Conservation (phyloP, 2,888 invertebrate genomes). For the Ptilodon capucinus region DNA sequence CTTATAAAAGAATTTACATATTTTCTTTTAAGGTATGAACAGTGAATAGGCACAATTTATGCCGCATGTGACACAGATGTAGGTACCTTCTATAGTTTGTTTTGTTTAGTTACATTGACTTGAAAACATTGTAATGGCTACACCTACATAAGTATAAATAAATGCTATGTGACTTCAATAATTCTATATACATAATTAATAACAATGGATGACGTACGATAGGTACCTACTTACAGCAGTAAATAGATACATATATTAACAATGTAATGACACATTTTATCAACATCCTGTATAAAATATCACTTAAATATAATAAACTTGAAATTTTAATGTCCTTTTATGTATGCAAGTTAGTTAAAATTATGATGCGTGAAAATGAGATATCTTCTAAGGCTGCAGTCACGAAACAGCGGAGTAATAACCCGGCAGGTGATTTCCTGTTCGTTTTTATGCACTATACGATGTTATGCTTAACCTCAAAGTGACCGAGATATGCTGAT, state of each 20-base stretch:
- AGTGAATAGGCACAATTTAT: background rate
- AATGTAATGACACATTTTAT: background rate
- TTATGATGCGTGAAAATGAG: slow-evolving; percentile 48
- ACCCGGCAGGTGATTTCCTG: too few species aligned
- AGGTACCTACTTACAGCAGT: background rate
- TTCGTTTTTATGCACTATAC: too few species aligned
- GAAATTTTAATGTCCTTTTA: slow-evolving; percentile 2
- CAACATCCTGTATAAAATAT: background rate
- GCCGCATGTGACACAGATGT: too few species aligned
- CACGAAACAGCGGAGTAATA: slow-evolving; percentile 3
- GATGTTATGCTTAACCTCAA: too few species aligned
- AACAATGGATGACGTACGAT: too few species aligned
- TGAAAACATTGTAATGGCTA: too few species aligned
- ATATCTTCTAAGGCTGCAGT: slow-evolving; percentile 9
- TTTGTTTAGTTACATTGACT: too few species aligned
- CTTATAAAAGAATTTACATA: background rate
- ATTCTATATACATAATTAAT: too few species aligned
- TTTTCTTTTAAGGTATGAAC: background rate
- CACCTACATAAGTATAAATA: too few species aligned
- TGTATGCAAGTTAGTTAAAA: slow-evolving; percentile 37
- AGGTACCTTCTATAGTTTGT: too few species aligned
- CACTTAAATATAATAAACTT: background rate
- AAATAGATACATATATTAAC: background rate
- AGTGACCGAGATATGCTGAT: too few species aligned
- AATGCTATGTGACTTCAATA: too few species aligned